Conservation (phyloP, 1,140 invertebrate species). For the Eupeodes corollae region DNA sequence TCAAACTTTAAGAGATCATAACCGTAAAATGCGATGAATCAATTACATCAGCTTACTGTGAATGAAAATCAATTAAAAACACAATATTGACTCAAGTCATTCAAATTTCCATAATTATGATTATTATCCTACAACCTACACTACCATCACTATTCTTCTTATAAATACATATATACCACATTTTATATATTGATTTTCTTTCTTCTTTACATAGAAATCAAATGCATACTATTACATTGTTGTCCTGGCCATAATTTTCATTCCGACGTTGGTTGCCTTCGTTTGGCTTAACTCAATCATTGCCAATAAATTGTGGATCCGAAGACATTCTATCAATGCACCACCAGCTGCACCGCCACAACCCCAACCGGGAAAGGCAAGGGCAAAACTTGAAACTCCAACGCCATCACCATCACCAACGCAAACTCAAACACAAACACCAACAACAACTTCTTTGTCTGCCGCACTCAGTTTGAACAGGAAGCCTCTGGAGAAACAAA, state of each 20-base stretch:
- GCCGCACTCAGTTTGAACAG: not conserved
- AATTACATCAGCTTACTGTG: too few relatives aligned
- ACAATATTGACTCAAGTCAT: too few relatives aligned
- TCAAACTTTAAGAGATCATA: too few relatives aligned
- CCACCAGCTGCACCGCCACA: not conserved
- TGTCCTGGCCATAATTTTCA: conserved; percentile 41
- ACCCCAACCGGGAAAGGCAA: not conserved
- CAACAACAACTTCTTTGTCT: too few relatives aligned
- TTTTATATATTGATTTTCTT: not conserved
- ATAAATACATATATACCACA: too few relatives aligned
- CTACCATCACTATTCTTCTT: too few relatives aligned
- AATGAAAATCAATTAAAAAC: too few relatives aligned
- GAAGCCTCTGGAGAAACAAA: not conserved
- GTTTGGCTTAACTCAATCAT: conserved; percentile 43
- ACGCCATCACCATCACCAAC: not conserved
- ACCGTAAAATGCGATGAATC: too few relatives aligned
- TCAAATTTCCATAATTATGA: too few relatives aligned
- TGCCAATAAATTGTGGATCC: conserved; percentile 40
- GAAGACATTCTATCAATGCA: conserved; percentile 14
- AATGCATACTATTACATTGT: conserved; percentile 33
- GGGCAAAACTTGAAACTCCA: not conserved
- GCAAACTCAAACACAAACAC: not conserved
- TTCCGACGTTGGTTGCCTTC: conserved; percentile 41
- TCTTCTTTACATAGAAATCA: conserved; percentile 23
- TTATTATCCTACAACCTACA: too few relatives aligned